phyloP scores from a whole-genome alignment of 2,888 invertebrate genomes.

The Sinelater perroti region DNA sequence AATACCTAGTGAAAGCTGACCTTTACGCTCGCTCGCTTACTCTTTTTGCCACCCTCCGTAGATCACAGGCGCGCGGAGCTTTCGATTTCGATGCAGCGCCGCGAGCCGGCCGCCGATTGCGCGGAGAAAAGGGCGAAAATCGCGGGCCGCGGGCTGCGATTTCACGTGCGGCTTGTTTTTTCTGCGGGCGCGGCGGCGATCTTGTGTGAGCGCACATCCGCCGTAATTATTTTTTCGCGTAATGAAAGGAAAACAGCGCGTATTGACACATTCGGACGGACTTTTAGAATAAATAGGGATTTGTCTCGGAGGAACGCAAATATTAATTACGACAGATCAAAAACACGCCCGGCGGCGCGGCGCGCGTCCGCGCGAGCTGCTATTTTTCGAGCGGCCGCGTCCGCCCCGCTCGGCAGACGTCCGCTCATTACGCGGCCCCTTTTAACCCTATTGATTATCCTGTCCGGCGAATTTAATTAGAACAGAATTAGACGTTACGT shows the following conservation, averaged over 20 bases:
- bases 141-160: neutral
- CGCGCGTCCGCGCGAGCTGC: slow-evolving; percentile 30
- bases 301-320: slow-evolving; percentile 47
- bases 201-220: slow-evolving; percentile 7
- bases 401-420: slow-evolving; percentile 37
- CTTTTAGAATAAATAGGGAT: slow-evolving; percentile 40
- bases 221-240: slow-evolving; percentile 36
- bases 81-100: too few species aligned
- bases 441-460: slow-evolving; percentile 57
- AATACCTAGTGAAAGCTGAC: too few species aligned
- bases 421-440: slow-evolving; percentile 40
- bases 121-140: slow-evolving; percentile 6
- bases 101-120: too few species aligned
- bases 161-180: neutral
- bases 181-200: neutral
- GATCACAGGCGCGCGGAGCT: too few species aligned
- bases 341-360: slow-evolving; percentile 43
- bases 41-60: too few species aligned
- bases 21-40: too few species aligned
- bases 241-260: slow-evolving; percentile 47
- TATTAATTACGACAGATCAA: slow-evolving; percentile 52
- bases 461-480: slow-evolving; percentile 50
- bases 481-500: slow-evolving; percentile 45
- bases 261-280: slow-evolving; percentile 42
- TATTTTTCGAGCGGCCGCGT: slow-evolving; percentile 41